Conservation (phyloP, 2,113 vertebrate genomes). For the Xiphophorus maculatus region DNA sequence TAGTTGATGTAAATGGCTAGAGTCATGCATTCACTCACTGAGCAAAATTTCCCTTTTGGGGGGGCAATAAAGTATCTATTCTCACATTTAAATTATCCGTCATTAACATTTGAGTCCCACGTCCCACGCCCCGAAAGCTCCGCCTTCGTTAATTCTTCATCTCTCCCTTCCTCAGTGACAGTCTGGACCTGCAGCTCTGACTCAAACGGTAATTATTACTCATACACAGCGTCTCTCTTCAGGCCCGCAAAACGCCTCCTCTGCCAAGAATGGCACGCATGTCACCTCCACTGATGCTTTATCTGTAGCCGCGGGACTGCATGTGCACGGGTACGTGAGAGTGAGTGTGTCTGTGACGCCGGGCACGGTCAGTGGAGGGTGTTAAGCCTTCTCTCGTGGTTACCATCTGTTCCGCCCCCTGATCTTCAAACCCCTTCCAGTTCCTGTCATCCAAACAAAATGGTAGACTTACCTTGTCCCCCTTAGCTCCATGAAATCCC, state of each 20-base stretch:
- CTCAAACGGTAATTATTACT: constrained; percentile 76
- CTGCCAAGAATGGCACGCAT: constrained; percentile 63
- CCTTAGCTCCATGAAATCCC: constrained; percentile 87
- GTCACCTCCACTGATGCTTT: constrained; percentile 70
- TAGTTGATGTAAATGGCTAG: no score
- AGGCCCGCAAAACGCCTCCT: constrained; percentile 58
- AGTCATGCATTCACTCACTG: no score
- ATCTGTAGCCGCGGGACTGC: constrained; percentile 46
- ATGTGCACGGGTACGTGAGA: constrained; percentile 5
- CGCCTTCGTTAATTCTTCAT: constrained; percentile 28
- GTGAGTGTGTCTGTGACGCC: not conserved
- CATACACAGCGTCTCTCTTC: constrained; percentile 43
- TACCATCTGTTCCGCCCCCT: constrained; percentile 73
- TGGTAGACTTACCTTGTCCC: constrained; percentile 89
- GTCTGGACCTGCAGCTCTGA: constrained; percentile 56
- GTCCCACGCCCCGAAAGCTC: constrained; percentile 21
- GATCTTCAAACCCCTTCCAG: constrained; percentile 64
- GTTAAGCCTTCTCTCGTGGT: constrained; percentile 66
- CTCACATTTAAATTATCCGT: constrained; percentile 7
- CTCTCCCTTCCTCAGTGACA: constrained; percentile 47
- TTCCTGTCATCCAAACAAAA: constrained; percentile 75
- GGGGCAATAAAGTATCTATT: not conserved
- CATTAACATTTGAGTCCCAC: constrained; percentile 18
- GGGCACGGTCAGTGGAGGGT: constrained; percentile 8
- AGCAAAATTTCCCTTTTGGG: no score